Base-by-base conservation (phyloP, 2,113 vertebrate genomes). In the Engystomops pustulosus region DNA sequence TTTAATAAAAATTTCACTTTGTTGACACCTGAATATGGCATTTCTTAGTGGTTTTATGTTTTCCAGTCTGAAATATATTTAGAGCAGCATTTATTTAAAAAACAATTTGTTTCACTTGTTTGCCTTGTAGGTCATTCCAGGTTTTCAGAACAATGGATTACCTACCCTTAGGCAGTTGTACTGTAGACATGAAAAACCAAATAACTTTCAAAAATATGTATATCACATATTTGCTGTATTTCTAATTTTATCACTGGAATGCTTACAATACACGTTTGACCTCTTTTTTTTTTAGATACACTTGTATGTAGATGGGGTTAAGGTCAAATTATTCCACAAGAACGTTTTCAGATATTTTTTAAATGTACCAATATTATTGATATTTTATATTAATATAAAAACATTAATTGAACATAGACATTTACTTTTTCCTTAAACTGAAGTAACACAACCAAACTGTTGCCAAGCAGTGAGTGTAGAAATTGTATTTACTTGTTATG, bases 111-210 rank as follows among this genome's bases (percentile, higher is more conserved):
- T 23, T 20, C 49, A 20, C 17, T 53, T 5, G 9, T 60, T 60
- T 60, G 55, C 23, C 55, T 60, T 12, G n/a, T 60, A 60, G 55
- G 55, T 60, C 55, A 60, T 60, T 60, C 55, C 23, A 60, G 9
- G 6, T 10, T 60, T 60, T 20, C n/a, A 9, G 53, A 41, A 55
- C 53, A 60, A 27, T 60, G 27, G 55, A 60, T 62, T 25, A 62
- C 10, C 25, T 30, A 14, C 10, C 25, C 25, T 30, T 9, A 55
- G 53, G 53, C 53, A 27, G 25, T 62, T 62, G n/a, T n/a, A n/a
- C n/a, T n/a, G 58, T 62, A 62, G 58, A 62, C 58, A 15, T 62
- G 23, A 30, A n/a, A 14, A 62, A 62, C 27, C n/a, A n/a, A 30
- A 62, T 62, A 12, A 62, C 58, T 30, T 62, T 58, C n/a, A 62